Conservation (phyloP, 2,888 invertebrate species). For the Ophioninae sp. region DNA sequence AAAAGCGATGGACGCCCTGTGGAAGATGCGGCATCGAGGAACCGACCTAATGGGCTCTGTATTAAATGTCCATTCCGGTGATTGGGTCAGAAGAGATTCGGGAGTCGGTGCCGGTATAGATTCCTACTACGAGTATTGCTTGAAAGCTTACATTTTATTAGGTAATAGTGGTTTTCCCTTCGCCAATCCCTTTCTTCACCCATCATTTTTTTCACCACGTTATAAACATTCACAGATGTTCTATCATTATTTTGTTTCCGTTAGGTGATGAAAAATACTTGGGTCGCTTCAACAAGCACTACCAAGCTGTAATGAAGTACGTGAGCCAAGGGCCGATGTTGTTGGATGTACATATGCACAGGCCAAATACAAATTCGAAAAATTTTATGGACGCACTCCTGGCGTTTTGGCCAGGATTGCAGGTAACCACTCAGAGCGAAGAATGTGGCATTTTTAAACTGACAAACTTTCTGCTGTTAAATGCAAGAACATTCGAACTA, state of each 20-base stretch:
- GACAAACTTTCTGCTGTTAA: not conserved
- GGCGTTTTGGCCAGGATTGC: slow-evolving; percentile 99
- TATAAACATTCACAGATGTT: too few species aligned
- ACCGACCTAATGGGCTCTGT: slow-evolving; percentile 98
- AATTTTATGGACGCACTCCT: slow-evolving; percentile 98
- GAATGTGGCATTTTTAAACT: not conserved
- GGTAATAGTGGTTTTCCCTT: slow-evolving; percentile 75
- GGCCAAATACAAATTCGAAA: slow-evolving; percentile 95
- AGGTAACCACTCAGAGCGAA: slow-evolving; percentile 84
- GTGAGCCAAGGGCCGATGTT: slow-evolving; percentile 97
- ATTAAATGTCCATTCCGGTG: slow-evolving; percentile 98
- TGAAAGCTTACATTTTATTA: slow-evolving; percentile 97
- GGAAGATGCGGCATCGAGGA: slow-evolving; percentile 95
- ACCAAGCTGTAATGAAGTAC: slow-evolving; percentile 98
- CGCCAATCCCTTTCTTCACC: not conserved
- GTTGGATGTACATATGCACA: slow-evolving; percentile 97
- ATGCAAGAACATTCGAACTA: slow-evolving; percentile 2
- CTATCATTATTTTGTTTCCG: not conserved
- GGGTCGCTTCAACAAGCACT: slow-evolving; percentile 96
- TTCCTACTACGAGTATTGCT: slow-evolving; percentile 98
- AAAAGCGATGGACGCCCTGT: slow-evolving; percentile 97
- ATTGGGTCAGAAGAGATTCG: slow-evolving; percentile 98
- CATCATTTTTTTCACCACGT: not conserved
- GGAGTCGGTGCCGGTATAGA: slow-evolving; percentile 99
- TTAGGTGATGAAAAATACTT: slow-evolving; percentile 94